phyloP scores from a whole-genome alignment of 1,140 invertebrate genomes.

The Magallana gigas region DNA sequence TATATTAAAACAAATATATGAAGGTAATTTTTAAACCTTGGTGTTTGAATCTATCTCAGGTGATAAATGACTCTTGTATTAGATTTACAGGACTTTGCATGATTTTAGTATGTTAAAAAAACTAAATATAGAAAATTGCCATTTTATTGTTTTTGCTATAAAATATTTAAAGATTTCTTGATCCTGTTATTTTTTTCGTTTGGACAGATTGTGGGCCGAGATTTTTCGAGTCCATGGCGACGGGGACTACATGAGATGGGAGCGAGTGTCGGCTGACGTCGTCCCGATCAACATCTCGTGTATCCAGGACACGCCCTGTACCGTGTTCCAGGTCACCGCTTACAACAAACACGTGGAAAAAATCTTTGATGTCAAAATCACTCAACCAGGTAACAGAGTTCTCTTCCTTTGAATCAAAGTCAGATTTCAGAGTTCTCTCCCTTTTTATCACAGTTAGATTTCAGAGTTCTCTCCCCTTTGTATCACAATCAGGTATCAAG shows the following conservation, averaged over 20 bases:
- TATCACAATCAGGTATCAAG: neutral
- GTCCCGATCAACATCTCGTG: constrained; percentile 98
- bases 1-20: too few relatives aligned
- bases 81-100: too few relatives aligned
- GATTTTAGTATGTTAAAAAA: too few relatives aligned
- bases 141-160: too few relatives aligned
- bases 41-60: too few relatives aligned
- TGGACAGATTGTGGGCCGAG: constrained; percentile 95
- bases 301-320: constrained; percentile 96
- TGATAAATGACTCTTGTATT: too few relatives aligned
- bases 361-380: constrained; percentile 96
- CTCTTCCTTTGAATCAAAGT: neutral
- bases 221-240: constrained; percentile 94
- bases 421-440: neutral
- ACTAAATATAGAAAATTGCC: too few relatives aligned
- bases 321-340: constrained; percentile 98
- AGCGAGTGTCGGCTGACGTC: constrained; percentile 97
- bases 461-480: neutral
- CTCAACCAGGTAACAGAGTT: constrained; percentile 90
- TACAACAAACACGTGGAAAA: constrained; percentile 99
- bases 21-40: too few relatives aligned
- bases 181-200: constrained; percentile 40
- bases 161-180: too few relatives aligned
- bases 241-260: constrained; percentile 85
- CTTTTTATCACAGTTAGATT: neutral